Percentiles rank a stretch among this genome's conserved stretches.
Evolutionary conservation across 1,140 invertebrate species (phyloP).

Genomic region (Leptopilina boulardi): DNA sequence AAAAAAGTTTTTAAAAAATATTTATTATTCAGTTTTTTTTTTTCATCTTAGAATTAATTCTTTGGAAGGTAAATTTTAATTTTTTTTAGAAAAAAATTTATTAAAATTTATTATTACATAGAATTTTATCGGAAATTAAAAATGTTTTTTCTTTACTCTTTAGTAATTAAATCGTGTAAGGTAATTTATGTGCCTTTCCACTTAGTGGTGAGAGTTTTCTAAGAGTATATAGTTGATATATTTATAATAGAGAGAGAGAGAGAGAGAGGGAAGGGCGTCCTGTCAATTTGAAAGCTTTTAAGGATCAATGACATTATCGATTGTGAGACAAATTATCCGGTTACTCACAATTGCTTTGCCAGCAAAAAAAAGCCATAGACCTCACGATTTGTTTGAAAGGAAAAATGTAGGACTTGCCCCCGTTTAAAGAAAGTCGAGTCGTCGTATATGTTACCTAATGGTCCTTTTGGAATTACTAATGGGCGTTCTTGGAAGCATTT

Average conservation of each 20-base stretch:
- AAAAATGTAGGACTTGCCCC: conserved; percentile 13
- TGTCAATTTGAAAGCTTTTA: conserved; percentile 15
- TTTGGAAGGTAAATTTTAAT: no score
- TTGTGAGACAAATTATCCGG: conserved; percentile 24
- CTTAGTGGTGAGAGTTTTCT: background rate
- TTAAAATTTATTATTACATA: no score
- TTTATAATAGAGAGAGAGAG: background rate
- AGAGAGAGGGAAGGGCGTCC: background rate
- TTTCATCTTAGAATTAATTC: no score
- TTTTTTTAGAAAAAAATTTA: no score
- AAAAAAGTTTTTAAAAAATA: no score
- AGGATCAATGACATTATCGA: conserved; percentile 15
- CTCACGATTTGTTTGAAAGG: conserved; percentile 9
- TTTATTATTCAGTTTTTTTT: no score
- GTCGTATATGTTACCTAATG: background rate
- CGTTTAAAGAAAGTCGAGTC: background rate
- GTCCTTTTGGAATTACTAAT: conserved; percentile 23
- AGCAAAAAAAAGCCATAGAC: conserved; percentile 17
- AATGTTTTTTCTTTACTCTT: no score
- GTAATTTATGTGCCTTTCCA: no score
- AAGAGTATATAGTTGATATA: background rate
- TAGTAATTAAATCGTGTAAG: no score
- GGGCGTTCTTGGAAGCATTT: background rate
- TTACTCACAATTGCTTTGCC: conserved; percentile 12
- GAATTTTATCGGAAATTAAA: no score